Conservation (phyloP, 1,140 invertebrate genomes). For the Oreohelix idahoensis region DNA sequence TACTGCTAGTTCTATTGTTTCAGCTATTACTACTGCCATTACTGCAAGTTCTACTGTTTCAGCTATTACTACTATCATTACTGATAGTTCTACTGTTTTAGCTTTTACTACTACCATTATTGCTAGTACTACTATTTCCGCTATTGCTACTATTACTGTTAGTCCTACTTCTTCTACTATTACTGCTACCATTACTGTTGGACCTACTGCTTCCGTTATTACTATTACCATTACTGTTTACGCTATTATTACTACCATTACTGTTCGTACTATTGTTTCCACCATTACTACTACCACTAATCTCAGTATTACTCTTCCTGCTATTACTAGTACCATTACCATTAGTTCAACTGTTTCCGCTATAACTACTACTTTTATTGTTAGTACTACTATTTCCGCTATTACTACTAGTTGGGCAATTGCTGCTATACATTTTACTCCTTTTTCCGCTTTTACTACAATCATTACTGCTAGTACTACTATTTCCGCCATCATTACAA, state of each 20-base stretch:
- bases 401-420: too few species aligned
- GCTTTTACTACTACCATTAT: conserved; percentile 28
- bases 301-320: too few species aligned
- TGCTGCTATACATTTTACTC: too few species aligned
- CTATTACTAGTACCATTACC: too few species aligned
- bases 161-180: background rate
- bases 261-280: too few species aligned
- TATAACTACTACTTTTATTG: too few species aligned
- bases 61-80: conserved; percentile 5
- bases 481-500: background rate
- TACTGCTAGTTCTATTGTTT: background rate
- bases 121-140: conserved; percentile 18
- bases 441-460: too few species aligned
- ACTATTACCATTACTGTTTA: background rate
- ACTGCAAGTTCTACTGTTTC: background rate
- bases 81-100: background rate
- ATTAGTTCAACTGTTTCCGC: too few species aligned
- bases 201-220: background rate
- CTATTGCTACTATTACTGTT: conserved; percentile 28
- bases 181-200: conserved; percentile 13
- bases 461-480: background rate
- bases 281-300: too few species aligned
- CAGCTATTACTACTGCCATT: background rate
- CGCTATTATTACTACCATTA: too few species aligned
- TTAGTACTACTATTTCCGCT: too few species aligned